Conservation (phyloP, 1,140 invertebrate genomes). For the Scylla paramamosain region DNA sequence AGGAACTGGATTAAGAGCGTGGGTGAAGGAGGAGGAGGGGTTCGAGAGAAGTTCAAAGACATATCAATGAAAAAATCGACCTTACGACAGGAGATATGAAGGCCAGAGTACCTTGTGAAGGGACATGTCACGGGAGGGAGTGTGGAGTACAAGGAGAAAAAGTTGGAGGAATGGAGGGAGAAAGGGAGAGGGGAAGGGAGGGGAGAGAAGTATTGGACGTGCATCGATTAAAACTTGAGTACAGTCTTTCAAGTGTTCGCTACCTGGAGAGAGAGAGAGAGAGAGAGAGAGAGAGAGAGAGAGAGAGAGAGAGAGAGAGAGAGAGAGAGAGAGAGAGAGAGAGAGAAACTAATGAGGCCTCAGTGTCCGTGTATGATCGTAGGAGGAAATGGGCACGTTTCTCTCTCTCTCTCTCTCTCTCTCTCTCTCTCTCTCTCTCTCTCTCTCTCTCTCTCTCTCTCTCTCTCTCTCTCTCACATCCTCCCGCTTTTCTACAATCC, state of each 20-base stretch:
- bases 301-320: slow-evolving; percentile 33
- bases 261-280: neutral
- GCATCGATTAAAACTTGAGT: neutral
- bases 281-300: neutral
- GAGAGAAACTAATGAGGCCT: neutral
- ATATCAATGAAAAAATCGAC: neutral
- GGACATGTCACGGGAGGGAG: neutral
- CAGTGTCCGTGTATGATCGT: neutral
- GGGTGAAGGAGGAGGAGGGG: neutral
- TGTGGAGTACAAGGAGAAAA: neutral
- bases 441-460: neutral
- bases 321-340: slow-evolving; percentile 34
- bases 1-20: neutral
- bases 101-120: neutral
- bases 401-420: neutral
- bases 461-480: neutral
- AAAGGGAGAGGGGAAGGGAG: neutral
- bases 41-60: neutral
- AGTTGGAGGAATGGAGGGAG: neutral
- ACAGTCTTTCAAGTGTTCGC: slow-evolving; percentile 26
- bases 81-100: neutral
- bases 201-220: neutral
- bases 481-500: neutral
- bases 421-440: neutral
- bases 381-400: neutral